Base-by-base conservation (phyloP, 2,113 vertebrate species). In the Scortum barcoo region DNA sequence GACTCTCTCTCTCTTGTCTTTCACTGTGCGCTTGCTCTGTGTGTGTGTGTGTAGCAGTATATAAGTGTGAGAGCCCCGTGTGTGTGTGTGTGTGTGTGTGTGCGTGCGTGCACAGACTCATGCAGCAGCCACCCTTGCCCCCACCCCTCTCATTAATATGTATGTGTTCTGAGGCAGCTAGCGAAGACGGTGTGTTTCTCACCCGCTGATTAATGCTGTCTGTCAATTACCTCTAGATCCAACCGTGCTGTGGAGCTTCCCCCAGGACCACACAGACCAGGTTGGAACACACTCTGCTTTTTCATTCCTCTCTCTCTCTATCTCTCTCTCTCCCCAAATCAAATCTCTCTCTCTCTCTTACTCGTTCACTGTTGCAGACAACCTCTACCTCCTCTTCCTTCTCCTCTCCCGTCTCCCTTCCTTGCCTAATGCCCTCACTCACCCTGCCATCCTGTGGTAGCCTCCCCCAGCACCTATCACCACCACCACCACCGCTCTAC, bases 211-310 rank as follows among this genome's bases (percentile, higher is more conserved):
- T 98, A 98, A 98, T 96, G 95, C 95, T 96, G 92, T 96, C 93
- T 99, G 96, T 99, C 96, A 96, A 97, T 99, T 98, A 97, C 97
- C 98, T 98, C 95, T 97, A 99, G 98, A 99, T 97, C 98, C 98
- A 89, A 96, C 96, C 96, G 95, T 99, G 95, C 94, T 99, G 95
- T 99, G 98, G 98, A 99, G 97, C 96, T 99, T 99, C 96, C 98
- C 98, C 86, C 97, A 98, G 96, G 98, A 99, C 96, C 98, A 97
- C 95, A 96, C 96, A 96, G 97, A 99, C 95, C 97, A 99, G 98
- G 98, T 99, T 97, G 96, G 97, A 96, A 96, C 95, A 95, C 93
- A 95, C 95, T 94, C 93, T 94, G 95, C 95, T 95, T 94, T 93
- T 91, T 92, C 91, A 71, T 65, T 93, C 88, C 88, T 22, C 53